A percentile compares a stretch with the other conserved stretches of the same genome.
These are phyloP conservation scores for Mus spicilegus DNA, from an alignment of 2,113 vertebrate species.

Conservation along the genomic window DNA sequence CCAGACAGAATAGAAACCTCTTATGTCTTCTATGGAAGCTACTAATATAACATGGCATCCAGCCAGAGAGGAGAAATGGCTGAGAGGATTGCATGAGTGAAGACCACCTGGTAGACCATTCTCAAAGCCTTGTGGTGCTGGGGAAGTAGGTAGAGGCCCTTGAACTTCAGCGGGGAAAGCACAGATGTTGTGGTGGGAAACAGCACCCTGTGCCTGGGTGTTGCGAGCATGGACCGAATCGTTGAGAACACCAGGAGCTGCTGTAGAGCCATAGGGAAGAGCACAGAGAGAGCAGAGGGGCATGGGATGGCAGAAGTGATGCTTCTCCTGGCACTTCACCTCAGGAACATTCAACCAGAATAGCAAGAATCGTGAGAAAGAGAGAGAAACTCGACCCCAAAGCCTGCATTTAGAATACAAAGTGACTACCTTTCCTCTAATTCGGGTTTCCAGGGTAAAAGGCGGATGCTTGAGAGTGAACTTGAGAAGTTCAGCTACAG, in stretches of 20 bases:
- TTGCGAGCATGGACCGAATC: neutral
- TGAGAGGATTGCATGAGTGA: neutral
- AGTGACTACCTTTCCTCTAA: neutral
- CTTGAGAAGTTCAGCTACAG: conserved; percentile 27
- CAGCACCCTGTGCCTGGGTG: neutral
- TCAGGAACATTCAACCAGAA: neutral
- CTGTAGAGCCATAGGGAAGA: accelerated
- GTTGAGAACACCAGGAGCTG: neutral
- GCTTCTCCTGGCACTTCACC: neutral
- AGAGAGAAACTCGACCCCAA: neutral
- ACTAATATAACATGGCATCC: neutral
- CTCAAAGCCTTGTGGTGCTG: accelerated
- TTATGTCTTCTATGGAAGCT: neutral
- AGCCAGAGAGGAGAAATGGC: neutral
- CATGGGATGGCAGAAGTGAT: accelerated
- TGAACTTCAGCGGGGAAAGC: neutral
- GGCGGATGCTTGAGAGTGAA: conserved; percentile 26
- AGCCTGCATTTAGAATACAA: neutral
- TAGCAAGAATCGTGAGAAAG: neutral
- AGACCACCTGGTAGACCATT: neutral
- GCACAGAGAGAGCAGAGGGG: no score
- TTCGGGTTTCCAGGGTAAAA: neutral
- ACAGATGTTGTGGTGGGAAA: neutral
- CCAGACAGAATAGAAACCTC: neutral
- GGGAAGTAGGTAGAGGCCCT: neutral